Evolutionary conservation across 2,888 invertebrate species (phyloP).

Genomic region (Bruchidius siliquastri): DNA sequence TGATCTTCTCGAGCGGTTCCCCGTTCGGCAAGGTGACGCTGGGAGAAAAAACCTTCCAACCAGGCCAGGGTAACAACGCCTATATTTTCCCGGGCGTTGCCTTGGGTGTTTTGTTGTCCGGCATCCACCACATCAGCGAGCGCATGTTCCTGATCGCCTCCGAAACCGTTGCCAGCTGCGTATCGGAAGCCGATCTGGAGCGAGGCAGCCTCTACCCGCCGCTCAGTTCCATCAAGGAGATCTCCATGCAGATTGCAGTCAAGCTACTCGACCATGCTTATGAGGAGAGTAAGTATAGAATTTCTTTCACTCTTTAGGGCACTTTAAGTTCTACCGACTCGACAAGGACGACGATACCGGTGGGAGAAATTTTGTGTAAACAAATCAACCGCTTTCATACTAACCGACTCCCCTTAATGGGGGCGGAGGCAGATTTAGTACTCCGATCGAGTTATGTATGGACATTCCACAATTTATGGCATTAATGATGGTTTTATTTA

Average conservation of each 20-base stretch:
- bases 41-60: slow-evolving; percentile 74
- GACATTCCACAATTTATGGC: too few species aligned
- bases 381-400: too few species aligned
- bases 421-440: too few species aligned
- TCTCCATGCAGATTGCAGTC: slow-evolving; percentile 86
- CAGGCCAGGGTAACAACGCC: slow-evolving; percentile 97
- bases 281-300: slow-evolving; percentile 64
- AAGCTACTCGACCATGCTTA: slow-evolving; percentile 87
- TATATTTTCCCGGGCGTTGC: slow-evolving; percentile 97
- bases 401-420: too few species aligned
- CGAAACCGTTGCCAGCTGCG: slow-evolving; percentile 79
- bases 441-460: too few species aligned
- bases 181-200: slow-evolving; percentile 74
- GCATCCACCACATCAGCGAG: slow-evolving; percentile 90
- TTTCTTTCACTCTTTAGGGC: not conserved
- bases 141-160: slow-evolving; percentile 92
- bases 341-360: too few species aligned
- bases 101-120: slow-evolving; percentile 90
- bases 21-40: slow-evolving; percentile 85
- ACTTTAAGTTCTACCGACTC: too few species aligned
- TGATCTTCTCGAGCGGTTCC: slow-evolving; percentile 92
- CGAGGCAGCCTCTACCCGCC: slow-evolving; percentile 93
- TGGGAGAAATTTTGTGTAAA: too few species aligned
- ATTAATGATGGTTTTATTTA: too few species aligned
- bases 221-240: slow-evolving; percentile 73